Base-by-base conservation (phyloP, 2,113 vertebrate species). In the Albula glossodonta region DNA sequence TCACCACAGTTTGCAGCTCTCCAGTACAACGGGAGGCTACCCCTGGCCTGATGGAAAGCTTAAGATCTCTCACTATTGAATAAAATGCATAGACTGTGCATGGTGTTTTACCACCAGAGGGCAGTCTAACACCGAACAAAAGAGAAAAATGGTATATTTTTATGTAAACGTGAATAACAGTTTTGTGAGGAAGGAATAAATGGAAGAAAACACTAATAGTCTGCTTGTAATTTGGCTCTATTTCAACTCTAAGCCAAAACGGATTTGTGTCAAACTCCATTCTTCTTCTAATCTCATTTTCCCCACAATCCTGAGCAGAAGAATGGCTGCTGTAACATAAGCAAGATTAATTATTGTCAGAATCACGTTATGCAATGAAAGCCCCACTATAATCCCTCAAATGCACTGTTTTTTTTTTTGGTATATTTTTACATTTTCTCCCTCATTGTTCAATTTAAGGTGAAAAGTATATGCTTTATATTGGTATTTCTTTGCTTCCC, bases 81-180 rank as follows among this genome's bases (percentile, higher is more conserved):
- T 8, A 74, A 74, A 74, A 74, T 8, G 2, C n/a, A 74, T 10
- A 74, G 70, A 31, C 0, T 84, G 4, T 11, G 85, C 2, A 15
- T 8, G 50, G 56, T 15, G 53, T 60, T 85, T 79, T 60, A 81
- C 93, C 94, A 91, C 78, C 89, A 57, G 93, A 85, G 90, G 93
- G 93, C 91, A 92, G 91, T 93, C 88, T 81, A 90, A 88, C 89
- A 90, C 17, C 11, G 49, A 83, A 50, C 31, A 70, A 83, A 31
- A 11, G 0, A 48, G 10, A 13, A 66, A 48, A 15, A n/a, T 79
- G 13, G 7, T n/a, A 66, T 17, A 13, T 13, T 1, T 60, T 57
- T 53, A 6, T 41, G 15, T 51, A n/a, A 77, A 48, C 19, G 13
- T 17, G 49, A 51, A 52, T 7, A 41, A 41, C 31, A 41, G 31